These are phyloP conservation scores for Sebastes schlegelii DNA, from an alignment of 2,113 vertebrate species.

Conservation along the genomic window DNA sequence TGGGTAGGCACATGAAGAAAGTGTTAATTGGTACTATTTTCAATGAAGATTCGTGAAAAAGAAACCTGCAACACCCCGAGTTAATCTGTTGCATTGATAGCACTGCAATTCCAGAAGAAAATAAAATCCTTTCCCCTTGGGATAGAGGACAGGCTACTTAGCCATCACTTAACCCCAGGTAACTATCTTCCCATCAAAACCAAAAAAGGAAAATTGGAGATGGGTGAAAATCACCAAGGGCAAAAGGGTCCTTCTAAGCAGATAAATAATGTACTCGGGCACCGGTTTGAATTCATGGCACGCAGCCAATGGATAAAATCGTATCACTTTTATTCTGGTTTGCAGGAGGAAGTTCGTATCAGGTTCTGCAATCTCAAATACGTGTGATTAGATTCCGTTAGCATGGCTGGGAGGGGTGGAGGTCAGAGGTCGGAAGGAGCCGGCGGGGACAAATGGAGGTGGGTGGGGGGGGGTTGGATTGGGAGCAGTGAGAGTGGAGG, in stretches of 20 bases:
- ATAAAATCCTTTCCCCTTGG: not conserved
- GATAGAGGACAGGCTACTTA: constrained; percentile 48
- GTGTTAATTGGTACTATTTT: constrained; percentile 30
- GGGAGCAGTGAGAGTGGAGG: constrained; percentile 21
- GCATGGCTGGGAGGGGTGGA: constrained; percentile 43
- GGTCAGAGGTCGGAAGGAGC: constrained; percentile 54
- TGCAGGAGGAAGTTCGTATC: constrained; percentile 73
- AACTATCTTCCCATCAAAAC: constrained; percentile 63
- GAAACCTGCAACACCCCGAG: not conserved
- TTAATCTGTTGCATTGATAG: constrained; percentile 1
- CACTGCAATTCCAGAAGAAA: constrained; percentile 15
- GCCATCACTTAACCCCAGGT: constrained; percentile 68
- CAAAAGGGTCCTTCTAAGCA: constrained; percentile 60
- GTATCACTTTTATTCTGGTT: constrained; percentile 70
- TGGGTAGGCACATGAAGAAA: constrained; percentile 1
- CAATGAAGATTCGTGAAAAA: not conserved
- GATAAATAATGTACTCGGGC: constrained; percentile 80
- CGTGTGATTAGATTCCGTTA: constrained; percentile 73
- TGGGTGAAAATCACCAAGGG: constrained; percentile 71
- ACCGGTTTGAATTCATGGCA: constrained; percentile 60
- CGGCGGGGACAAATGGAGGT: constrained; percentile 7
- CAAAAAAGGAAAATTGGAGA: constrained; percentile 66
- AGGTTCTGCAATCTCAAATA: constrained; percentile 59
- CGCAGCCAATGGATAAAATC: constrained; percentile 64
- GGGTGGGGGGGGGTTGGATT: not conserved